Percentiles rank a stretch among this genome's conserved stretches.
Conservation (phyloP, 2,797 vertebrate species). For the Mormyrus hasselquistii region DNA sequence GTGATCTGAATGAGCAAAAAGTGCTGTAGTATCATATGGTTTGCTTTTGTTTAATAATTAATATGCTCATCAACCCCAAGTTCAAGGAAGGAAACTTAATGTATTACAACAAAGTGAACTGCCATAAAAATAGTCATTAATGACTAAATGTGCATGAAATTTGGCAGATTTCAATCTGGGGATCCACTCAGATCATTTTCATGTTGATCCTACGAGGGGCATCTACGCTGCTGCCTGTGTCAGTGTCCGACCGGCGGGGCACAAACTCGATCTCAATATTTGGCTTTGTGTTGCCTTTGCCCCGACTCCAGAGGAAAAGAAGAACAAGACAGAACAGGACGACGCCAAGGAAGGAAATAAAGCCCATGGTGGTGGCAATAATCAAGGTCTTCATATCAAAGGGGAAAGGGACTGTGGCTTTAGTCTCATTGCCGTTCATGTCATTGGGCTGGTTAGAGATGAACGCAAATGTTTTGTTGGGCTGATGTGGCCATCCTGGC, state of each 20-base stretch:
- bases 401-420: constrained; percentile 83
- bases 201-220: constrained; percentile 93
- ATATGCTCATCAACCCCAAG: constrained; percentile 55
- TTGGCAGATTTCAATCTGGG: constrained; percentile 38
- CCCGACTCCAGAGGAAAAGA: constrained; percentile 95
- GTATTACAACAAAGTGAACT: not conserved
- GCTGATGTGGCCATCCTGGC: constrained; percentile 95
- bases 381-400: constrained; percentile 98
- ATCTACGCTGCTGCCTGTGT: constrained; percentile 75
- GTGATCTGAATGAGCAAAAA: constrained; percentile 8
- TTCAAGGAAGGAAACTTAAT: not conserved
- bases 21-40: constrained; percentile 7
- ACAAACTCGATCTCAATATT: constrained; percentile 97
- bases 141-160: constrained; percentile 43
- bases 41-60: constrained; percentile 36
- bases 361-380: constrained; percentile 98
- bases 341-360: constrained; percentile 96
- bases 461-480: constrained; percentile 97
- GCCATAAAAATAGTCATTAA: constrained; percentile 44
- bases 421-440: constrained; percentile 85
- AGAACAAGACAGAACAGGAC: constrained; percentile 97
- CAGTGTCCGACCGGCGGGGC: constrained; percentile 83
- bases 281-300: constrained; percentile 91
- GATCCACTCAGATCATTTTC: constrained; percentile 85
- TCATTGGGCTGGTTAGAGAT: constrained; percentile 96